Evolutionary conservation across 2,797 vertebrate genomes (phyloP).

Genomic region (Hyperoplus immaculatus): DNA sequence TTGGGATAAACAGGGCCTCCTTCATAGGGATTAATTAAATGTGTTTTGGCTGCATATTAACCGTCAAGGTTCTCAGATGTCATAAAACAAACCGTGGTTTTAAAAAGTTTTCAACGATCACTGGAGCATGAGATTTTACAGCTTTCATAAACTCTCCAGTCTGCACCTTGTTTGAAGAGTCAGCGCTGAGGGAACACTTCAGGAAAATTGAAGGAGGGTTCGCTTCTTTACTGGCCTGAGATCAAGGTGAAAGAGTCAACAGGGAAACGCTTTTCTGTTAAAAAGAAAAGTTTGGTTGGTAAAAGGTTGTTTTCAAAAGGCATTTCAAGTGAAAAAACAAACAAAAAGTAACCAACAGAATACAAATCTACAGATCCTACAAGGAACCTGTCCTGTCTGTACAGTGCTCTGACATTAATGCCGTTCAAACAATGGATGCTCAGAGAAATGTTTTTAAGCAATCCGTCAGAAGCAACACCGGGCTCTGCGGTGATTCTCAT

Average conservation of each 20-base stretch:
- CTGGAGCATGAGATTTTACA: constrained; percentile 17
- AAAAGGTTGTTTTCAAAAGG: neutral
- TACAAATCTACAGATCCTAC: too few relatives aligned
- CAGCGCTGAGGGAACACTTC: neutral
- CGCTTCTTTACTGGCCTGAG: constrained; percentile 22
- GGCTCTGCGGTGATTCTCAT: too few relatives aligned
- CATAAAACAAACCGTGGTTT: constrained; percentile 7
- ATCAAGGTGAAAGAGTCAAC: constrained; percentile 1
- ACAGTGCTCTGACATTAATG: too few relatives aligned
- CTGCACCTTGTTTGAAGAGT: constrained; percentile 14
- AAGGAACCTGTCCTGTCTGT: too few relatives aligned
- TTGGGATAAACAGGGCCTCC: neutral
- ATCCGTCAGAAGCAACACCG: too few relatives aligned
- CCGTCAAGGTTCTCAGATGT: neutral
- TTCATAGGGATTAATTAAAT: neutral
- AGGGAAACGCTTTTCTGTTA: neutral
- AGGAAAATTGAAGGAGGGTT: neutral
- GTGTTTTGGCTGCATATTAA: constrained; percentile 9
- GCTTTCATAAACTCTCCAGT: constrained; percentile 14
- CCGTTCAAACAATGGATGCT: too few relatives aligned
- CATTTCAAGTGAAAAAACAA: neutral
- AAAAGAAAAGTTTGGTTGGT: neutral
- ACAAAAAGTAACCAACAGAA: too few relatives aligned
- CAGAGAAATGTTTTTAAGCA: too few relatives aligned
- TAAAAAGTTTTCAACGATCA: constrained; percentile 14